Base-by-base conservation (phyloP, 2,113 vertebrate species). In the Rattus rattus region DNA sequence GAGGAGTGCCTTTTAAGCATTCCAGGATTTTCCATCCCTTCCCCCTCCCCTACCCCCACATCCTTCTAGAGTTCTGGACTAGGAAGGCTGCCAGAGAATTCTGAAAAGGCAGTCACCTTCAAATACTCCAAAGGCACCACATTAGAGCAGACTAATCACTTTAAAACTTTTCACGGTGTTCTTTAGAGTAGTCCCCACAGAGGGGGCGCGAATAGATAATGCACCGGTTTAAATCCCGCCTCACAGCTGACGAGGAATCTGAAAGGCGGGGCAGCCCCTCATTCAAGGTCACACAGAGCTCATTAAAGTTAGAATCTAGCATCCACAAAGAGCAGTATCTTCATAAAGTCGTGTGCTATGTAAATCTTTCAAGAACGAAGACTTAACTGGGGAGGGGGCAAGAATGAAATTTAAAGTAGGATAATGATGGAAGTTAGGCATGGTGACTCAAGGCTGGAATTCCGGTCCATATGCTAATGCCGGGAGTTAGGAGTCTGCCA, bases 301-400 rank as follows among this genome's bases (percentile, higher is more conserved):
- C 89, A 89, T 26, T 70, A 59, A 94, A 90, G 52, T 39, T 43
- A 90, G 79, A 94, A 52, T 92, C 67, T 22, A 72, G 85, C 28
- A 20, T 2, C 56, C 69, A 73, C 0, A n/a, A 47, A 7, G 36
- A 33, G 84, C 52, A 84, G 10, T 59, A 52, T 73, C 83, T 97
- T 92, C 86, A 87, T 81, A 30, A 72, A 81, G 67, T 72, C 14
- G 20, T 72, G 69, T 39, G n/a, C 92, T 69, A 61, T 49, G 86
- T 92, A 85, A 70, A 87, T 63, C 88, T 90, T 87, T 86, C 72
- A 90, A 59, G 28, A 97, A 93, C 26, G 26, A 76, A 87, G 43
- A 8, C 13, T 81, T 83, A 61, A 81, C 43, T 43, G 79, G 73
- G 91, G 39, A n/a, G 79, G 73, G 91, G 39, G 43, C 24, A 65